A percentile compares a stretch with the other conserved stretches of the same genome.
Evolutionary conservation across 2,888 invertebrate genomes (phyloP).

Genomic region (Oxyscelio sp.): DNA sequence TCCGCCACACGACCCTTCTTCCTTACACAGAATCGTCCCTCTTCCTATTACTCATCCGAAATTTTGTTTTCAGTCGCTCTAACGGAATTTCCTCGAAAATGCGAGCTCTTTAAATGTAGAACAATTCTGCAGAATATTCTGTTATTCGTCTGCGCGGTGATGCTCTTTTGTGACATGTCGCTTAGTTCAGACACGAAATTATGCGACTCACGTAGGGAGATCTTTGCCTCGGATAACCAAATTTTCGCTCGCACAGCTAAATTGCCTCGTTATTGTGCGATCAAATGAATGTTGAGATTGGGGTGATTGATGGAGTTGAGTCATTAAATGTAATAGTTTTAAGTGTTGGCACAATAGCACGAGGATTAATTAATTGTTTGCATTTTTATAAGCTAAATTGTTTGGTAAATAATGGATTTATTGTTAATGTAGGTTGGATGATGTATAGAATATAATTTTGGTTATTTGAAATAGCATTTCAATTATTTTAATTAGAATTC

Average conservation of each 20-base stretch:
- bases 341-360: background rate
- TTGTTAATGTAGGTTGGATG: too few relatives aligned
- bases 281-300: constrained; percentile 40
- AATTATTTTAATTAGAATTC: too few relatives aligned
- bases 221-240: constrained; percentile 42
- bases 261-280: constrained; percentile 56
- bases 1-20: constrained; percentile 81
- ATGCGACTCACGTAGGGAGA: constrained; percentile 37
- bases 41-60: constrained; percentile 54
- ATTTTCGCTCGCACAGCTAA: constrained; percentile 52
- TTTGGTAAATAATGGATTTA: background rate
- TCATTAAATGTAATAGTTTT: background rate
- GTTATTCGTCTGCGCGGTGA: background rate
- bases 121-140: constrained; percentile 19
- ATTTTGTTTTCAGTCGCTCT: constrained; percentile 37
- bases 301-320: constrained; percentile 35
- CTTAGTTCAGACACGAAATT: constrained; percentile 29
- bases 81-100: constrained; percentile 58
- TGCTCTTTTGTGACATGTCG: constrained; percentile 1
- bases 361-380: constrained; percentile 7
- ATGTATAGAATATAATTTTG: too few relatives aligned
- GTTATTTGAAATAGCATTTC: too few relatives aligned
- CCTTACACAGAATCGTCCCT: constrained; percentile 30
- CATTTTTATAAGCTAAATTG: background rate
- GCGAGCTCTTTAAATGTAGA: constrained; percentile 48